These are phyloP conservation scores for Heliconius ethilla DNA, from an alignment of 2,888 invertebrate species.

Conservation along the genomic window DNA sequence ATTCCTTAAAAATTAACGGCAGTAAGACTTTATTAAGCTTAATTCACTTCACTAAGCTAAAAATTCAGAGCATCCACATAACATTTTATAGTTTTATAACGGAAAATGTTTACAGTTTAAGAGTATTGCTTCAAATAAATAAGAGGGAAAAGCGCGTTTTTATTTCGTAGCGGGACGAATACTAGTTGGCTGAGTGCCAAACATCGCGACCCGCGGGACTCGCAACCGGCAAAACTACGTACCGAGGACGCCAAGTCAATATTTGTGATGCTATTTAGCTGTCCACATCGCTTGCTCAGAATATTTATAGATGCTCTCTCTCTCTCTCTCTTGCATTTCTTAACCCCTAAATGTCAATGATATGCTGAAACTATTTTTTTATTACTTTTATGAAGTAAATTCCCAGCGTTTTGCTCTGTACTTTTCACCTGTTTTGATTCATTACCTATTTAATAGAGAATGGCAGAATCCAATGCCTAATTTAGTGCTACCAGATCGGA, in stretches of 20 bases:
- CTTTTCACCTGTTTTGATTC: background rate
- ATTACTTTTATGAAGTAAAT: background rate
- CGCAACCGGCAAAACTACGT: constrained; percentile 52
- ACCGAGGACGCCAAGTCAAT: constrained; percentile 66
- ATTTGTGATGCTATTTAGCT: constrained; percentile 59
- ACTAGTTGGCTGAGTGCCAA: constrained; percentile 48
- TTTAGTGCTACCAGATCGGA: background rate
- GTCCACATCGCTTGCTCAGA: constrained; percentile 49
- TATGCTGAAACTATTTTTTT: background rate
- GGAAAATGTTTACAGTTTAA: constrained; percentile 28
- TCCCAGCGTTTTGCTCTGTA: background rate
- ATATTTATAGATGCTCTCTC: constrained; percentile 30
- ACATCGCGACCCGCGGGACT: constrained; percentile 46
- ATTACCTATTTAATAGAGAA: background rate
- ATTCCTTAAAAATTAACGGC: too few relatives aligned
- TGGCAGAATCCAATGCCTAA: background rate
- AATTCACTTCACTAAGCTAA: background rate
- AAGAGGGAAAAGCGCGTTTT: constrained; percentile 25
- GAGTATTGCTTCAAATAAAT: constrained; percentile 31
- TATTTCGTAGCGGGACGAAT: constrained; percentile 36
- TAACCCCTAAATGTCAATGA: background rate
- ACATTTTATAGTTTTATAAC: background rate
- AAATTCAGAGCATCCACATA: background rate
- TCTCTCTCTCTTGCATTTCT: constrained; percentile 4
- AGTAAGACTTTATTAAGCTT: background rate